A percentile compares a stretch with the other conserved stretches of the same genome.
Conservation (phyloP, 2,888 invertebrate genomes). For the Prosapia bicincta region DNA sequence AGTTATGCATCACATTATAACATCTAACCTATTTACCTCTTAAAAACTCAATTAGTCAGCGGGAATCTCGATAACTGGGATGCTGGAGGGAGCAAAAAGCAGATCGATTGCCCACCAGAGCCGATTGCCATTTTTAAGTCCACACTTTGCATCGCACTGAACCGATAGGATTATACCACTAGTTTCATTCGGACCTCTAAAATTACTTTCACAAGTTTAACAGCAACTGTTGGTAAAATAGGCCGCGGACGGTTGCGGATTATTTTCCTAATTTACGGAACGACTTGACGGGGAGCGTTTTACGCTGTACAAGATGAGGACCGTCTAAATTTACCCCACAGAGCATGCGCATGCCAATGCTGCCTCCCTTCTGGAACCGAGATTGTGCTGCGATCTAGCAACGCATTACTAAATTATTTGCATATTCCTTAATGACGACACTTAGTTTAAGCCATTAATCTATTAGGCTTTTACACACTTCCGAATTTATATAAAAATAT, state of each 20-base stretch:
- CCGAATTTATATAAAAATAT: too few relatives aligned
- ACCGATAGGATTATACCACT: not conserved
- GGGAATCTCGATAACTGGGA: not conserved
- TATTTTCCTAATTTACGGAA: not conserved
- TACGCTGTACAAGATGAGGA: not conserved
- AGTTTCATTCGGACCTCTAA: not conserved
- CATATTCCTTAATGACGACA: not conserved
- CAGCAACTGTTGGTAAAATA: not conserved
- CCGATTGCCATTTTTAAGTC: slow-evolving; percentile 17
- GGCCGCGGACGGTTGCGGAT: not conserved
- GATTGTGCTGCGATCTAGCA: not conserved
- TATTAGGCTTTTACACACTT: too few relatives aligned
- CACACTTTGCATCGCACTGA: not conserved
- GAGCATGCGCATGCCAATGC: not conserved
- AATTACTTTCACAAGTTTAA: not conserved
- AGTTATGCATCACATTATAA: too few relatives aligned
- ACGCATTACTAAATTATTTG: not conserved
- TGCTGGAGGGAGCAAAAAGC: not conserved
- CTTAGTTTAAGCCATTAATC: not conserved
- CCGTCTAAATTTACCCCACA: not conserved
- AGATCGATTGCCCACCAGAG: slow-evolving; percentile 8
- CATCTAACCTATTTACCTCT: not conserved
- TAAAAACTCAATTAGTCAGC: not conserved
- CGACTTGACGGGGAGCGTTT: not conserved
- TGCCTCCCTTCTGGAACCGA: not conserved